Percentiles rank a stretch among this genome's conserved stretches.
These are phyloP conservation scores for Ichneumoninae sp. DNA, from an alignment of 2,888 invertebrate genomes.

Conservation along the genomic window DNA sequence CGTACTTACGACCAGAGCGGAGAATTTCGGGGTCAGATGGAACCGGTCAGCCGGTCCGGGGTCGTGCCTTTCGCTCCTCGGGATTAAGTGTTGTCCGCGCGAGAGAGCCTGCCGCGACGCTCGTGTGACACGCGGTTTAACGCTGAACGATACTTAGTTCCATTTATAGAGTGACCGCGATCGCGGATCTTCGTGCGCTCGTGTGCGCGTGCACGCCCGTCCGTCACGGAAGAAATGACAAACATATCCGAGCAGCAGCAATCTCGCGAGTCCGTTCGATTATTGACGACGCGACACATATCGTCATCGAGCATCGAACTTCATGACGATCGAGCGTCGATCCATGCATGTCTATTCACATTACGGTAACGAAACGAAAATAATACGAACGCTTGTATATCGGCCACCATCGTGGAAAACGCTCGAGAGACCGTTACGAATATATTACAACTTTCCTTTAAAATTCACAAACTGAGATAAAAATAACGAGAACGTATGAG, in stretches of 20 bases:
- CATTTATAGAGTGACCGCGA: conserved; percentile 49
- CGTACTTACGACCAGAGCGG: conserved; percentile 34
- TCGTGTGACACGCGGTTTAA: conserved; percentile 24
- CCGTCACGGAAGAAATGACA: neutral
- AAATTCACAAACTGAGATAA: no score
- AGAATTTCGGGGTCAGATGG: conserved; percentile 52
- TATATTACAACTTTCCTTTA: neutral
- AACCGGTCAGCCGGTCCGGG: neutral
- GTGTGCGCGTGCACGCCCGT: neutral
- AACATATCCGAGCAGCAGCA: neutral
- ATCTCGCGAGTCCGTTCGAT: conserved; percentile 34
- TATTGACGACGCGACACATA: conserved; percentile 27
- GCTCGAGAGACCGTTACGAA: neutral
- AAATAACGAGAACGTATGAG: no score
- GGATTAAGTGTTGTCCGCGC: no score
- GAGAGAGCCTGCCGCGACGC: no score
- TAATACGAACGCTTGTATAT: neutral
- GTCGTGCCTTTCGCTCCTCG: conserved; percentile 38
- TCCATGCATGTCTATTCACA: no score
- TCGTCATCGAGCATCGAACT: neutral
- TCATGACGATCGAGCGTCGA: no score
- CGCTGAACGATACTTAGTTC: conserved; percentile 22
- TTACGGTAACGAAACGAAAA: neutral
- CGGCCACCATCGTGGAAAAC: no score
- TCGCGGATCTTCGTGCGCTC: neutral